phyloP scores from a whole-genome alignment of 2,888 invertebrate species.

The Ophion ellenae region DNA sequence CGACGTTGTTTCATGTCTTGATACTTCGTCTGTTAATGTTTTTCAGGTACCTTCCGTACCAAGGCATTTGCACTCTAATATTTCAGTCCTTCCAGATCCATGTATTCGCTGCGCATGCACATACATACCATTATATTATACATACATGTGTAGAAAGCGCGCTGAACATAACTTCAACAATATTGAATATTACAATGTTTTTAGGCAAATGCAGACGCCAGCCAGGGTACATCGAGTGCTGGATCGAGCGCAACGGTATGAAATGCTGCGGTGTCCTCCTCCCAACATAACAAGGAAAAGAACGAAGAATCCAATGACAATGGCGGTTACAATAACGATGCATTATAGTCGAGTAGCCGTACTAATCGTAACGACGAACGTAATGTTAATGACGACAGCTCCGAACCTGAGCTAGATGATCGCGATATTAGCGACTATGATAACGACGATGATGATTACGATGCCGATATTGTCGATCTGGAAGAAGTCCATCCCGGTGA shows the following conservation, averaged over 20 bases:
- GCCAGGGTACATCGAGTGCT: slow-evolving; percentile 19
- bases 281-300: not conserved
- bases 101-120: not conserved
- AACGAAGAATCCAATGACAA: not conserved
- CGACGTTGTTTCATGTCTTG: too few species aligned
- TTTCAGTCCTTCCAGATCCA: not conserved
- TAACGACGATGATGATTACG: slow-evolving; percentile 5
- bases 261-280: slow-evolving; percentile 20
- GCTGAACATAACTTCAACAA: slow-evolving; percentile 18
- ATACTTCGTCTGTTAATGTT: too few species aligned
- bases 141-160: not conserved
- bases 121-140: not conserved
- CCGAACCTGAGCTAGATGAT: slow-evolving; percentile 14
- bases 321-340: slow-evolving; percentile 1
- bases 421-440: slow-evolving; percentile 5
- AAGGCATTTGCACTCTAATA: not conserved
- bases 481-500: not conserved
- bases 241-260: slow-evolving; percentile 27
- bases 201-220: slow-evolving; percentile 3
- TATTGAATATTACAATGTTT: slow-evolving; percentile 22
- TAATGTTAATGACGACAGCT: not conserved
- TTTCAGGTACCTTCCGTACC: too few species aligned
- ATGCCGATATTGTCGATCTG: slow-evolving; percentile 18
- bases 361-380: slow-evolving; percentile 11
- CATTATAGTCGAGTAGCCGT: slow-evolving; percentile 1